A percentile compares a stretch with the other conserved stretches of the same genome.
Conservation (phyloP, 2,888 invertebrate species). For the Erannis defoliaria region DNA sequence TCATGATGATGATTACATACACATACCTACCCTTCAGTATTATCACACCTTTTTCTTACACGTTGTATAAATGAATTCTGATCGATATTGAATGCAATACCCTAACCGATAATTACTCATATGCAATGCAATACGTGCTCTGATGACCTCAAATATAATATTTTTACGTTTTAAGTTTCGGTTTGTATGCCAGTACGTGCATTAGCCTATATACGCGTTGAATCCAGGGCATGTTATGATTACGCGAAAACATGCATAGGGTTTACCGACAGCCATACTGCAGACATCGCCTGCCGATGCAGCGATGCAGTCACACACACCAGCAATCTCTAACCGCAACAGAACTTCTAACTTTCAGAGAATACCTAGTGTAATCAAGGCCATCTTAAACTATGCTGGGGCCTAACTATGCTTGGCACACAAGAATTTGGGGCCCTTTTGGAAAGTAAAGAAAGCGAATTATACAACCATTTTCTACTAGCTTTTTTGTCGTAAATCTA, state of each 20-base stretch:
- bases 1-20: too few species aligned
- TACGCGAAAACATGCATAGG: constrained; percentile 36
- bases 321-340: neutral
- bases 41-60: too few species aligned
- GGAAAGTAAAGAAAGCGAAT: too few species aligned
- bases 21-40: neutral
- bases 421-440: too few species aligned
- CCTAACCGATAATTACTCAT: neutral
- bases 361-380: constrained; percentile 14
- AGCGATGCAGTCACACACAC: neutral
- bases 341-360: constrained; percentile 4
- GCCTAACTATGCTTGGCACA: too few species aligned
- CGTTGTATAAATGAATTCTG: neutral
- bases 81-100: constrained; percentile 8
- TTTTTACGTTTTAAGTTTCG: constrained; percentile 6
- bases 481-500: too few species aligned
- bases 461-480: too few species aligned
- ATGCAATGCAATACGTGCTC: constrained; percentile 7
- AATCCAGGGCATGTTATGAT: constrained; percentile 37
- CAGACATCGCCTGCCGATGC: constrained; percentile 18
- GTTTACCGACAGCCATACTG: constrained; percentile 31
- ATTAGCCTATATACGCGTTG: constrained; percentile 39
- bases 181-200: constrained; percentile 22
- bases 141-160: constrained; percentile 11
- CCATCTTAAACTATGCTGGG: too few species aligned